Percentiles rank a stretch among this genome's conserved stretches.
Conservation (phyloP, 2,888 invertebrate genomes). For the Laothoe populi region DNA sequence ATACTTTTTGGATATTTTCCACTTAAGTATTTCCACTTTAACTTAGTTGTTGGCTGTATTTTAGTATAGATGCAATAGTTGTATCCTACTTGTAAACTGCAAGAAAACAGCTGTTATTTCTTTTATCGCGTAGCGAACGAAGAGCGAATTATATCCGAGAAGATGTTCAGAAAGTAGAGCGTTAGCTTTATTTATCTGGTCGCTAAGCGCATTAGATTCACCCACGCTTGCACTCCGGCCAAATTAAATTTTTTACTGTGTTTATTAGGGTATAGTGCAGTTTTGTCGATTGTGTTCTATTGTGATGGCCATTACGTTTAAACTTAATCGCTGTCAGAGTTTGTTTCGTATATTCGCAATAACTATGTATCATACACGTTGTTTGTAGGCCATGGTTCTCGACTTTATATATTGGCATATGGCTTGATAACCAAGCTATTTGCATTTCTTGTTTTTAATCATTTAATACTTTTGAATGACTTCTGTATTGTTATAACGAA, state of each 20-base stretch:
- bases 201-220: slow-evolving; percentile 63
- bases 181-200: slow-evolving; percentile 65
- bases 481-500: no score
- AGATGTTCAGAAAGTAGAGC: slow-evolving; percentile 55
- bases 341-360: slow-evolving; percentile 6
- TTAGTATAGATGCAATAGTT: slow-evolving; percentile 22
- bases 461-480: background rate
- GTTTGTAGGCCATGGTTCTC: slow-evolving; percentile 43
- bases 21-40: no score
- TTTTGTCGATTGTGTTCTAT: slow-evolving; percentile 21
- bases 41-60: slow-evolving; percentile 9
- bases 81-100: slow-evolving; percentile 28
- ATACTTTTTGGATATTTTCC: no score
- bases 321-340: slow-evolving; percentile 15
- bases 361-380: background rate
- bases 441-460: slow-evolving; percentile 10
- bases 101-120: slow-evolving; percentile 44
- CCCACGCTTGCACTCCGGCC: slow-evolving; percentile 61
- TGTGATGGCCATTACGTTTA: background rate
- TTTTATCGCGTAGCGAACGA: slow-evolving; percentile 51
- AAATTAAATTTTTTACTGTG: slow-evolving; percentile 52
- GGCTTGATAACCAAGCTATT: slow-evolving; percentile 13
- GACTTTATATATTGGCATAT: background rate
- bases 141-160: slow-evolving; percentile 47
- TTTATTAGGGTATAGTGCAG: slow-evolving; percentile 28